Percentiles rank a stretch among this genome's conserved stretches.
These are phyloP conservation scores for Olivierus martensii DNA, from an alignment of 1,140 invertebrate species.

Conservation along the genomic window DNA sequence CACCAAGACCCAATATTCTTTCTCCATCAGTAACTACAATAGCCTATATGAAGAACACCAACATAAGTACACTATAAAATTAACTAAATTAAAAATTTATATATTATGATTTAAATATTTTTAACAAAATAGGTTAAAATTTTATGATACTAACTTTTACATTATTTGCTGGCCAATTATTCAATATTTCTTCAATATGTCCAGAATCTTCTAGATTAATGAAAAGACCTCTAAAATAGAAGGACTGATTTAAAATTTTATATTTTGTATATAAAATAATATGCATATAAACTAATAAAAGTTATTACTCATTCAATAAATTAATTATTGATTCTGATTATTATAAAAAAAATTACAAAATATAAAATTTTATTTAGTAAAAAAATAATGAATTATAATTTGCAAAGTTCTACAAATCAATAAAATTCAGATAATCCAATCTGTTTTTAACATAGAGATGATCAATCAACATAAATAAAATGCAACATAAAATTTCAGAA, in stretches of 20 bases:
- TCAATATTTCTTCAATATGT: slow-evolving; percentile 59
- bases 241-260: too few species aligned
- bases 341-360: too few species aligned
- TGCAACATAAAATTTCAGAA: too few species aligned
- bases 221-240: slow-evolving; percentile 57
- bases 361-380: too few species aligned
- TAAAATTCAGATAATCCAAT: too few species aligned
- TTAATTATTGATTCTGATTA: too few species aligned
- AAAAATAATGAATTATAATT: too few species aligned
- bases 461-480: too few species aligned
- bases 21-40: slow-evolving; percentile 94
- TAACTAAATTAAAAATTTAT: neutral
- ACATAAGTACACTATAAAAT: neutral
- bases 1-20: slow-evolving; percentile 82
- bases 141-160: slow-evolving; percentile 39
- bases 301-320: neutral
- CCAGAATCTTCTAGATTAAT: slow-evolving; percentile 94
- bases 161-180: slow-evolving; percentile 75
- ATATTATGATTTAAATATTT: neutral
- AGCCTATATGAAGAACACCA: slow-evolving; percentile 39
- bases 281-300: too few species aligned
- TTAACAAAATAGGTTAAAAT: neutral
- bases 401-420: too few species aligned
- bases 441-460: too few species aligned
- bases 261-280: too few species aligned